phyloP scores from a whole-genome alignment of 2,888 invertebrate species.

The Sphinx pinastri region DNA sequence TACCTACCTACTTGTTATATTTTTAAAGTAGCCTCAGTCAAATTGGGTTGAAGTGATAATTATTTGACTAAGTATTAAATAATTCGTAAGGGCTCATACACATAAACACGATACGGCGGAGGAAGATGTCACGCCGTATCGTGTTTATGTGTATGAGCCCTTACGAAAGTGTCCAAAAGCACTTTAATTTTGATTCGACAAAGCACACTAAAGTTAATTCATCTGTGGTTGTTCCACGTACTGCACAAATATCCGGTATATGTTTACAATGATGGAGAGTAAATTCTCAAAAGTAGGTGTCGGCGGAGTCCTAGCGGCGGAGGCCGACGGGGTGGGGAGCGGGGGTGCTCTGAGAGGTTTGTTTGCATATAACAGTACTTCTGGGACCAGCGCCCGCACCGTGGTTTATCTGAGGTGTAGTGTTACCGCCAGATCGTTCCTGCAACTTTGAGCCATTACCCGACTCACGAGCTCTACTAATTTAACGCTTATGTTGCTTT shows the following conservation, averaged over 20 bases:
- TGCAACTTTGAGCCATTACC: slow-evolving; percentile 5
- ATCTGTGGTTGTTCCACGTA: not conserved
- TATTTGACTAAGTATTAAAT: no score
- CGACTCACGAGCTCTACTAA: not conserved
- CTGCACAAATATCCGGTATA: slow-evolving; percentile 34
- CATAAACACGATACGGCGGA: no score
- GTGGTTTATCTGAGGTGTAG: slow-evolving; percentile 32
- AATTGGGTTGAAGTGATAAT: no score
- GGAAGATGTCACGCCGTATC: no score
- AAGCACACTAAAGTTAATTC: not conserved
- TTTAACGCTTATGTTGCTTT: not conserved
- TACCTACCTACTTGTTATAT: no score
- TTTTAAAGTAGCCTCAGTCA: no score
- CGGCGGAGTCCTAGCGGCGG: not conserved
- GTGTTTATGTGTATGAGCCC: no score
- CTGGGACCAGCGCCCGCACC: slow-evolving; percentile 37
- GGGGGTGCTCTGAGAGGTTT: slow-evolving; percentile 34
- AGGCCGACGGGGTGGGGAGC: not conserved
- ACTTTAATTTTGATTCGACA: not conserved
- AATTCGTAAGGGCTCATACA: no score
- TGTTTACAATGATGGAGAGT: slow-evolving; percentile 46
- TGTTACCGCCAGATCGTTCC: slow-evolving; percentile 20
- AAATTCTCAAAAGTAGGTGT: slow-evolving; percentile 47
- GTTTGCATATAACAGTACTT: slow-evolving; percentile 51
- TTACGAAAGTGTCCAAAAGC: no score